Evolutionary conservation across 2,797 vertebrate genomes (phyloP), one percentile per base, ranked within the genome.

Genomic region (Xenops minutus): DNA sequence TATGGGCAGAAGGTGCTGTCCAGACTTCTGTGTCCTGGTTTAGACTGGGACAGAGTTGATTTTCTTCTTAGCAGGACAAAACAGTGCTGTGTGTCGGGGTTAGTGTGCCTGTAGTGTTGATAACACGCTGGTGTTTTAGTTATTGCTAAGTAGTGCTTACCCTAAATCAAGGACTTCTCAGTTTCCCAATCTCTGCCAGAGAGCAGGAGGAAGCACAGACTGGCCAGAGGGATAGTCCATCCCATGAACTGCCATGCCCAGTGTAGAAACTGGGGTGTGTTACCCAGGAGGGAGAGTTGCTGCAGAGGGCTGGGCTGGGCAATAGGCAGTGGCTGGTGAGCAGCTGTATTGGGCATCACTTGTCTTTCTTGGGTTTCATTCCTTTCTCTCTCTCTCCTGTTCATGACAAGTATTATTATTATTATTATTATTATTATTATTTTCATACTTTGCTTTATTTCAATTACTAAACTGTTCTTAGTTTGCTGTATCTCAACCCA

Each of bases 111-210:
- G 32, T 13, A 2, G 17, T 39, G 51, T 14, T 71, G 87, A 52
- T 77, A 89, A 39, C 29, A 58, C 24, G 3, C 37, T 34, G 37
- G 22, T 77, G 73, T 26, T 89, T 21, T 9, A 34, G 64, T 3
- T 69, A 72, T 43, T 83, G 64, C 79, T 64, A 39, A 71, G 79
- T 59, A 39, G 58, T 71, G 79, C 68, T 89, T 44, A 46, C 79
- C 58, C 59, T 64, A 30, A 71, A 39, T 58, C 5, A 52, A 64
- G 37, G 79, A 71, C 21, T 77, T 39, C 32, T 39, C 44, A 44
- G 37, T 71, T 83, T 27, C 51, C 72, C 43, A 21, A 34, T 37
- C 56, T 58, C 29, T 51, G 64, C 17, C 43, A 56, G 49, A 0
- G 0, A 56, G 52, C 37, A 58, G 44, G 24, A 39, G 58, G 56